These are phyloP conservation scores for Platorchestia sp. DNA, from an alignment of 1,140 invertebrate genomes.

Conservation along the genomic window DNA sequence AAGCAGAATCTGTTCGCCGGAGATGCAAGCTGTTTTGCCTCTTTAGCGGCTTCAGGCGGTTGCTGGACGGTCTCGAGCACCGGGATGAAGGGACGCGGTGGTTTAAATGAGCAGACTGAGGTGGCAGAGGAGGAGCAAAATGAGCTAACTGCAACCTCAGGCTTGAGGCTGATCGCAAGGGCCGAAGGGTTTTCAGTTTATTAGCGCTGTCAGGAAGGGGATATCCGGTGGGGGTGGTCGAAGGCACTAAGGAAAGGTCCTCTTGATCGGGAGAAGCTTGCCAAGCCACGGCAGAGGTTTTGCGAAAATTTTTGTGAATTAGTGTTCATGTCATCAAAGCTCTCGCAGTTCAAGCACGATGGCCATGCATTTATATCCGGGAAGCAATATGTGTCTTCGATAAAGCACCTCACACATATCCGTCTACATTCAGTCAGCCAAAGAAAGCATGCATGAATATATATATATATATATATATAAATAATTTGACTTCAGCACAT, in stretches of 20 bases:
- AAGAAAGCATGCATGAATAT: background rate
- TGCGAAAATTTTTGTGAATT: background rate
- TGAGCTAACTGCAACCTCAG: background rate
- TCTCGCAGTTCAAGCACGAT: background rate
- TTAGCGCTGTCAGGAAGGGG: conserved; percentile 2
- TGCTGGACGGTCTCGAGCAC: background rate
- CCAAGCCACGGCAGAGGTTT: conserved; percentile 39
- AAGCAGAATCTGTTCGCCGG: background rate
- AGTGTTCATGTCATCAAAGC: conserved; percentile 5
- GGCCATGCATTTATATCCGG: background rate
- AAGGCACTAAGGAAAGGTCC: background rate
- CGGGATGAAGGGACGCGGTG: conserved; percentile 13
- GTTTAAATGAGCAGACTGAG: background rate
- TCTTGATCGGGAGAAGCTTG: background rate
- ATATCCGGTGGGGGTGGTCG: background rate
- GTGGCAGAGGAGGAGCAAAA: background rate
- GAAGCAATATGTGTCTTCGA: background rate
- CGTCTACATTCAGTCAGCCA: background rate
- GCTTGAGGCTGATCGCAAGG: background rate
- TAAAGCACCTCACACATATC: background rate
- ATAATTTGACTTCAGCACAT: background rate
- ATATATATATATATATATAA: too few species aligned
- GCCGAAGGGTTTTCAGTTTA: background rate
- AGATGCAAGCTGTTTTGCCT: background rate
- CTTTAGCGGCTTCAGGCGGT: background rate